Base-by-base conservation (phyloP, 1,140 invertebrate species). In the Drosophila jambulina region DNA sequence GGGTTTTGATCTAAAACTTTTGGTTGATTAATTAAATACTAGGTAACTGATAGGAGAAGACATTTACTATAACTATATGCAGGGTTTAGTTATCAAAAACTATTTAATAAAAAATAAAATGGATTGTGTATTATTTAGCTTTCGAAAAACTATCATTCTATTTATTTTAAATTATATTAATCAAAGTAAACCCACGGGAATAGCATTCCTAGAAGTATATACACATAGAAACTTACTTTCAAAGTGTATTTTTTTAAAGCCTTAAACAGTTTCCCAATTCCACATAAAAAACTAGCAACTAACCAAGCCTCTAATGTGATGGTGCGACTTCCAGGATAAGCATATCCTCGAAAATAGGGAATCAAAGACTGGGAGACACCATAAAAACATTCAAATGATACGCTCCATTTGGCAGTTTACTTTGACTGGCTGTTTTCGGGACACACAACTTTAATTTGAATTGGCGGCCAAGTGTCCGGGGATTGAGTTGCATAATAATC, bases 301-400 rank as follows among this genome's bases (percentile, higher is more conserved):
- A 34, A 32, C 7, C 38, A 7, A 19, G 25, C 40, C 38, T n/a
- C 13, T n/a, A 61, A 40, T 36, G 12, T 25, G 15, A 13, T n/a
- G 19, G 9, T 19, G 32, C 6, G 36, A 75, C 48, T 49, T 49
- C 23, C 15, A 27, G 34, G 19, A 43, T 29, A 9, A 15, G 15
- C 12, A 46, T 29, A 65, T 12, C 15, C 32, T 19, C 4, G 27
- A 2, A 34, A 21, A 42, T 21, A 34, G 13, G 12, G 7, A 15
- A 48, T 7, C 1, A 1, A 7, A 25, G 4, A 21, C 17, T 10
- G 43, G 36, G 25, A 15, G 36, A 48, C 45, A 38, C 27, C 45
- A 51, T 17, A 29, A 71, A 71, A 70, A 43, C 74, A 84, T 84
- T 68, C 59, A 84, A 84, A 77, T 85, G 72, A 85, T 60, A 74